Evolutionary conservation across 2,797 vertebrate genomes (phyloP).

Genomic region (Dallia pectoralis): DNA sequence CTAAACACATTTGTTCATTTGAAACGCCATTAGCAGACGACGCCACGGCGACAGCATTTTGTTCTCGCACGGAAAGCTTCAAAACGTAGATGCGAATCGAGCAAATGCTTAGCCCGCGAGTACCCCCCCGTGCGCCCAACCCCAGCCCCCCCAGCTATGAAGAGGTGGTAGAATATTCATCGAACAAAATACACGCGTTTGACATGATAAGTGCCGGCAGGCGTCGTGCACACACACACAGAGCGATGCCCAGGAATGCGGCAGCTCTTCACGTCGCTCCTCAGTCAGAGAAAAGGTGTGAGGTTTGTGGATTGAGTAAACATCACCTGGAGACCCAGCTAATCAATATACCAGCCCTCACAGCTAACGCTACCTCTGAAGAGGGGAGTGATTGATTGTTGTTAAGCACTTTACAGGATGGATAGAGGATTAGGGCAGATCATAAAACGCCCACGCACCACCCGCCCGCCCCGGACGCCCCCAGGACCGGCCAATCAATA

Average conservation of each 20-base stretch:
- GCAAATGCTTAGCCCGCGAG: background rate
- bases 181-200: background rate
- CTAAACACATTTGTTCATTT: too few species aligned
- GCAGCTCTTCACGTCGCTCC: constrained; percentile 48
- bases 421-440: constrained; percentile 71
- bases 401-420: constrained; percentile 76
- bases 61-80: too few species aligned
- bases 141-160: background rate
- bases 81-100: too few species aligned
- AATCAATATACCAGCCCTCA: constrained; percentile 69
- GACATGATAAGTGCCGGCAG: background rate
- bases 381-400: constrained; percentile 66
- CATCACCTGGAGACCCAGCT: constrained; percentile 68
- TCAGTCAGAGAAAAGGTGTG: constrained; percentile 49
- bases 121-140: too few species aligned
- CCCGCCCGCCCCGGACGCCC: constrained; percentile 58
- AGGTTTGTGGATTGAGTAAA: constrained; percentile 67
- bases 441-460: constrained; percentile 69
- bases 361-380: constrained; percentile 64
- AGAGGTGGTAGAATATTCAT: background rate
- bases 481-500: constrained; percentile 63
- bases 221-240: background rate
- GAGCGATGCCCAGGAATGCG: background rate
- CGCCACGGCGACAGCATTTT: too few species aligned
- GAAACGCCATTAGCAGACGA: too few species aligned